A percentile compares a stretch with the other conserved stretches of the same genome.
Evolutionary conservation across 2,888 invertebrate genomes (phyloP).

Genomic region (Chalcis sispes): DNA sequence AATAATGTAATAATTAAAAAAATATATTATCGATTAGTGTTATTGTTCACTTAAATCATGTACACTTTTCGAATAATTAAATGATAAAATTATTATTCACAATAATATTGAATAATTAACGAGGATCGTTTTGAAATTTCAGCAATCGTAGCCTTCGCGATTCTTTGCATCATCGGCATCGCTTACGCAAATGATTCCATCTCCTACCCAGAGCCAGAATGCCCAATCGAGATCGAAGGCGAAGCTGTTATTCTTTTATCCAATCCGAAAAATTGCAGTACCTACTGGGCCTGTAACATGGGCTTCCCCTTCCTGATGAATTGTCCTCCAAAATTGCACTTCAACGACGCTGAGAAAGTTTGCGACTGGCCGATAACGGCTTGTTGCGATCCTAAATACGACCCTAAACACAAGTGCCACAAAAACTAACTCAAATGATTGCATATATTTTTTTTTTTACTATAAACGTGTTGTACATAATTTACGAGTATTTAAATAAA

Average conservation of each 20-base stretch:
- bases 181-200: constrained; percentile 7
- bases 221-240: too few relatives aligned
- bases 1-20: too few relatives aligned
- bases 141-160: constrained; percentile 55
- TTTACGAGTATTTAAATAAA: neutral
- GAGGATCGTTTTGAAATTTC: constrained; percentile 5
- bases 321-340: constrained; percentile 65
- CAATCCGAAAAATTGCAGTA: constrained; percentile 64
- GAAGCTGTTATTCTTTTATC: constrained; percentile 61
- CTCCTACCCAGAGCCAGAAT: constrained; percentile 57
- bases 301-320: constrained; percentile 60
- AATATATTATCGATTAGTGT: too few relatives aligned
- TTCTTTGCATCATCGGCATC: constrained; percentile 49
- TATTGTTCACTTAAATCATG: neutral
- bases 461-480: too few relatives aligned
- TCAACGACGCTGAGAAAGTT: constrained; percentile 61
- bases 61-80: neutral
- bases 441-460: too few relatives aligned
- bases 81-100: neutral
- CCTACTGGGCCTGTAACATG: constrained; percentile 63
- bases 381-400: constrained; percentile 59
- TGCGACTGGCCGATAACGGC: constrained; percentile 67
- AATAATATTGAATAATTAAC: neutral
- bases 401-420: constrained; percentile 11
- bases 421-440: too few relatives aligned